Percentiles rank a stretch among this genome's conserved stretches.
Evolutionary conservation across 2,888 invertebrate species (phyloP).

Genomic region (Ornithoptera priamus): DNA sequence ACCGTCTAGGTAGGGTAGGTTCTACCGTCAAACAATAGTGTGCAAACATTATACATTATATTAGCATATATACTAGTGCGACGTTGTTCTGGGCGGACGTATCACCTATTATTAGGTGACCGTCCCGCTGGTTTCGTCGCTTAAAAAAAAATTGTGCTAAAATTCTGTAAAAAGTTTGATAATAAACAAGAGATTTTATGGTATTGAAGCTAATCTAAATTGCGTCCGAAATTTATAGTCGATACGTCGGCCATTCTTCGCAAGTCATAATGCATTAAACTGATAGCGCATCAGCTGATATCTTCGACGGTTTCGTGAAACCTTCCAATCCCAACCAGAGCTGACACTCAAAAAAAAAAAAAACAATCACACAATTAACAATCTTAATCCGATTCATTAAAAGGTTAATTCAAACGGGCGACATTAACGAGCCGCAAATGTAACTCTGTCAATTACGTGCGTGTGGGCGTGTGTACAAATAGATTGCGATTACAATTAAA

Average conservation of each 20-base stretch:
- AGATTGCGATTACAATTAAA: conserved; percentile 41
- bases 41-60: too few species aligned
- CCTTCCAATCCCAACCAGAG: conserved; percentile 4
- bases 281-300: conserved; percentile 45
- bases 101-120: too few species aligned
- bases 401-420: not conserved
- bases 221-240: conserved; percentile 33
- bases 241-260: conserved; percentile 35
- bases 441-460: conserved; percentile 23
- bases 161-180: not conserved
- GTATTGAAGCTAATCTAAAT: conserved; percentile 15
- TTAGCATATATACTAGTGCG: too few species aligned
- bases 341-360: conserved; percentile 2
- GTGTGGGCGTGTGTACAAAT: conserved; percentile 39
- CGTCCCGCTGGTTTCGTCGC: too few species aligned
- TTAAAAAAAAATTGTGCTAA: too few species aligned
- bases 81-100: too few species aligned
- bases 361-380: conserved; percentile 5
- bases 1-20: too few species aligned
- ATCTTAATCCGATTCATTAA: conserved; percentile 8
- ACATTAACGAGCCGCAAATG: conserved; percentile 10
- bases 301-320: conserved; percentile 24
- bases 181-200: conserved; percentile 13
- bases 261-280: conserved; percentile 36
- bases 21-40: too few species aligned